phyloP scores from a whole-genome alignment of 2,113 vertebrate species.

The Boleophthalmus pectinirostris region DNA sequence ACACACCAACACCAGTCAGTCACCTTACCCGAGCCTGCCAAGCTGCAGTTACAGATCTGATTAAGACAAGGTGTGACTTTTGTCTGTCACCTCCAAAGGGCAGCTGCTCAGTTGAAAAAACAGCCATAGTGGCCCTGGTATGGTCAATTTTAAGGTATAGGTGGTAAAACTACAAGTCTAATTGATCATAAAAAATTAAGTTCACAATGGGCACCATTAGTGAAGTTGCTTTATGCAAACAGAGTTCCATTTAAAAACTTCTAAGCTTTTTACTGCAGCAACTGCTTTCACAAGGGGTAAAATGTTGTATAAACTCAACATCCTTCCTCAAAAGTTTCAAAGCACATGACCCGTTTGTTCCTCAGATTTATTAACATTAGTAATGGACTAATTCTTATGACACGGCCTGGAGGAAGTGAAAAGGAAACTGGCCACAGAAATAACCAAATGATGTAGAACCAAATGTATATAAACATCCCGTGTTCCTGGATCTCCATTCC shows the following conservation, averaged over 20 bases:
- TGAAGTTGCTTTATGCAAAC: background rate
- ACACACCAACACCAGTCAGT: conserved; percentile 37
- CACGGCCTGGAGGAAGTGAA: conserved; percentile 21
- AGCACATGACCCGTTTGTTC: conserved; percentile 70
- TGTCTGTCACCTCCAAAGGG: conserved; percentile 12
- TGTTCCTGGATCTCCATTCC: background rate
- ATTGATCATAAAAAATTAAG: background rate
- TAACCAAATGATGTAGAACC: conserved; percentile 24
- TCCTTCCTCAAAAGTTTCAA: conserved; percentile 46
- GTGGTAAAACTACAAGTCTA: background rate
- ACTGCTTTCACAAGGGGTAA: conserved; percentile 56
- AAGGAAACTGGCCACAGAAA: conserved; percentile 21
- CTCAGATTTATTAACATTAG: conserved; percentile 32
- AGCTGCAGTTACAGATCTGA: conserved; percentile 35
- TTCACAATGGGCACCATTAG: background rate
- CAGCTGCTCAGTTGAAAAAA: background rate
- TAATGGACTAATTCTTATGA: conserved; percentile 16
- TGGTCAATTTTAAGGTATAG: too few relatives aligned
- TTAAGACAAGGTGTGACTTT: conserved; percentile 48
- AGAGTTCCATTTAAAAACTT: background rate
- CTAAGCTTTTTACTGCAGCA: conserved; percentile 64
- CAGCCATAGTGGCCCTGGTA: background rate
- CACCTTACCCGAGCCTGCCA: conserved; percentile 35
- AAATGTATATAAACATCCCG: conserved; percentile 8
- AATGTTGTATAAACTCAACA: conserved; percentile 61